Base-by-base conservation (phyloP, 2,888 invertebrate species). In the Ennomos quercinarius region DNA sequence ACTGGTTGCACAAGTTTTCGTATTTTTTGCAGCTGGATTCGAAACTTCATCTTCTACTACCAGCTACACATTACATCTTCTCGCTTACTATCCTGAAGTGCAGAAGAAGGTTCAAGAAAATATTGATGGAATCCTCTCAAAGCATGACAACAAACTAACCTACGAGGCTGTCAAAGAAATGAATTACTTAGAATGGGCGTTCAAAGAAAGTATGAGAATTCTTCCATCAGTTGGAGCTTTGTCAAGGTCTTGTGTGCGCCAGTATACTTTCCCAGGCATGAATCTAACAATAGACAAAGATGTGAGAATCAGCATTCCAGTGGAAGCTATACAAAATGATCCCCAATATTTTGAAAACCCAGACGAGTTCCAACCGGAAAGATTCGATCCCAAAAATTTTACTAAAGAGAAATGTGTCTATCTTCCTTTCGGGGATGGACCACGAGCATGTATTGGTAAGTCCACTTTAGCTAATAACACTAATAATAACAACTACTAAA, bases 301-400 rank as follows among this genome's bases (percentile, higher is more conserved):
- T 8, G 84, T 86, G 3, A 78, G 68, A 52, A 78, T 86, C 8
- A 65, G 84, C 9, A 74, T 87, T 49, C 83, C 87, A 1, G 39
- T 81, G 1, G 77, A 84, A 56, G 83, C 80, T 0, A 71, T 86
- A 53, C 87, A 86, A 39, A 80, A 70, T n/a, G 87, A 87, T 57
- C 74, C 76, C 36, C 67, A 82, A 37, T 84, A 86, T 66, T 87
- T 80, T 43, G 73, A 81, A 0, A 74, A 80, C 40, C 83, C 86
- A 0, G 50, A 67, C 2, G 68, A 81, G 47, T 86, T 81, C 40
- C 55, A 60, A 2, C 84, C 83, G 0, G 81, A 81, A 10, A 73
- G 86, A 57, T 86, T 86, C 60, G 59, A 62, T 5, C 50, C 57
- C 17, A 57, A 41, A 10, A 67, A 65, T 27, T 6, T 27, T 3